Evolutionary conservation across 2,888 invertebrate genomes (phyloP).

Genomic region (Epinotia ramella): DNA sequence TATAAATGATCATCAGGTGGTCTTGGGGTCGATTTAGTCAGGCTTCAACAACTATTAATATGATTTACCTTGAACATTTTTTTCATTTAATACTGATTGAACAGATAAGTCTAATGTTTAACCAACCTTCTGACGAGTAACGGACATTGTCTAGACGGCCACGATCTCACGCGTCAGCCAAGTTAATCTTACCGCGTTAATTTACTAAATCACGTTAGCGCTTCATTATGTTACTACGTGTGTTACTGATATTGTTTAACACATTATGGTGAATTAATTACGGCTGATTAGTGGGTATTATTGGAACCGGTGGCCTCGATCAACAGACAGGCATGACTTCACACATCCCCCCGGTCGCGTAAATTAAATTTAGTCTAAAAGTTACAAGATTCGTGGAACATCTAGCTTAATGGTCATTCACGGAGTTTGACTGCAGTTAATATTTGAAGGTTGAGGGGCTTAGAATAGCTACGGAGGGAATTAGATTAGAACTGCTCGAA

Average conservation of each 20-base stretch:
- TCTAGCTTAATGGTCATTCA: neutral
- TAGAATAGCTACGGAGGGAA: neutral
- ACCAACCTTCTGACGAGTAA: slow-evolving; percentile 17
- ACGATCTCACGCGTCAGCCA: slow-evolving; percentile 23
- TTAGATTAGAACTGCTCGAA: neutral
- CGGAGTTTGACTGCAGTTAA: neutral
- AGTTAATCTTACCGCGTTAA: slow-evolving; percentile 15
- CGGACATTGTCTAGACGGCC: slow-evolving; percentile 33
- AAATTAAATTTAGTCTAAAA: neutral
- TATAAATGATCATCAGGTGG: neutral
- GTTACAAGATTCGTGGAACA: neutral
- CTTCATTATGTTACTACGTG: slow-evolving; percentile 10
- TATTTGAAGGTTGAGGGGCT: neutral
- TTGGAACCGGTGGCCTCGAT: slow-evolving; percentile 16
- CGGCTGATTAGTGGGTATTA: slow-evolving; percentile 11
- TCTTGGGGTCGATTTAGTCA: neutral
- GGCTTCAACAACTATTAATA: slow-evolving; percentile 1
- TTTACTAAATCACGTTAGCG: slow-evolving; percentile 21
- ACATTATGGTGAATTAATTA: neutral
- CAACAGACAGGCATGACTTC: slow-evolving; percentile 5
- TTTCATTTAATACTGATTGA: neutral
- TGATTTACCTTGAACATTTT: neutral
- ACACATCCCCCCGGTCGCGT: slow-evolving; percentile 2
- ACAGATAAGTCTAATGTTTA: slow-evolving; percentile 13
- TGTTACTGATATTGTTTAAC: slow-evolving; percentile 25